A percentile compares a stretch with the other conserved stretches of the same genome.
Evolutionary conservation across 2,888 invertebrate species (phyloP).

Genomic region (Erebia epiphron): DNA sequence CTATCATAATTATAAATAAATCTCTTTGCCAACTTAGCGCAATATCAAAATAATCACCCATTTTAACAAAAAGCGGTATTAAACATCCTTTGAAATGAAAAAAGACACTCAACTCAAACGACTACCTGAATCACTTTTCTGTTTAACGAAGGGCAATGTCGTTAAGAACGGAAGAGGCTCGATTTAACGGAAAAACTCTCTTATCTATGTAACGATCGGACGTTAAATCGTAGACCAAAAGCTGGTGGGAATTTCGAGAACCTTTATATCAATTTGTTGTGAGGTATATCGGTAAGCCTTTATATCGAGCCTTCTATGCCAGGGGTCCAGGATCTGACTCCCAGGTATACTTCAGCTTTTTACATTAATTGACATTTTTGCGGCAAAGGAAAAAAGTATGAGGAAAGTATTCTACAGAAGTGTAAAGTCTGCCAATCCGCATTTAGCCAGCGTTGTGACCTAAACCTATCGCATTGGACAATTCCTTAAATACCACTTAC

Average conservation of each 20-base stretch:
- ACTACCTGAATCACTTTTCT: slow-evolving; percentile 71
- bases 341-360: no score
- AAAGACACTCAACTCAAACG: slow-evolving; percentile 67
- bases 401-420: no score
- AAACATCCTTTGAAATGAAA: slow-evolving; percentile 69
- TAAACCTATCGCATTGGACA: no score
- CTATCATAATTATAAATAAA: not conserved
- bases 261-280: not conserved
- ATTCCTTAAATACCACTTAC: no score
- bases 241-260: not conserved
- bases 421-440: no score
- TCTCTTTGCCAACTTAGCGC: slow-evolving; percentile 35
- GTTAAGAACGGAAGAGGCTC: slow-evolving; percentile 55
- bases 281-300: no score
- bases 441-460: no score
- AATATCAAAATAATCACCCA: slow-evolving; percentile 65
- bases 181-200: slow-evolving; percentile 75
- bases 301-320: no score
- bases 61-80: slow-evolving; percentile 48
- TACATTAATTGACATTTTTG: no score
- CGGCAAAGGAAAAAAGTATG: no score
- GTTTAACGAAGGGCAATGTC: slow-evolving; percentile 49
- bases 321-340: no score
- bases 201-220: slow-evolving; percentile 72
- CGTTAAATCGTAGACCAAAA: slow-evolving; percentile 54